Evolutionary conservation across 53 echinoderm and acorn worm genomes (phyloP).

Genomic region (Patiria pectinifera): DNA sequence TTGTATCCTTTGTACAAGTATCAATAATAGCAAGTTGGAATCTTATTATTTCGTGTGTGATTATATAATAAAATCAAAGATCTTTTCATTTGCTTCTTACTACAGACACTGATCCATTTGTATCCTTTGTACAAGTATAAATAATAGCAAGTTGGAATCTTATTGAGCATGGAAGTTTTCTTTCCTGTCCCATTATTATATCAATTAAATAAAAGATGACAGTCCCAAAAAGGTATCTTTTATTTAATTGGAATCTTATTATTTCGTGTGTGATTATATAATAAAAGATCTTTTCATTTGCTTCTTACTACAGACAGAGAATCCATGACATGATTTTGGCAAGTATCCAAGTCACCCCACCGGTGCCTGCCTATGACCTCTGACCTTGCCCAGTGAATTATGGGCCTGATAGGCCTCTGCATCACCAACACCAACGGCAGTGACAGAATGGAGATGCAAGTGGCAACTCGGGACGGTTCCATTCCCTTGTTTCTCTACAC

Average conservation of each 20-base stretch:
- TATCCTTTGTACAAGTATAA: too few relatives aligned
- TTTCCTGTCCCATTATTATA: too few relatives aligned
- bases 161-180: too few relatives aligned
- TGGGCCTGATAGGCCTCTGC: constrained; percentile 9
- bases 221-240: too few relatives aligned
- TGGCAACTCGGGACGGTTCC: not conserved
- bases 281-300: not conserved
- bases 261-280: not conserved
- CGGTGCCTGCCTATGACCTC: not conserved
- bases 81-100: too few relatives aligned
- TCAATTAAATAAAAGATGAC: too few relatives aligned
- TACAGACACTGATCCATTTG: too few relatives aligned
- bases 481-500: constrained; percentile 33
- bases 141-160: too few relatives aligned
- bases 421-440: not conserved
- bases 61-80: too few relatives aligned
- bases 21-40: too few relatives aligned
- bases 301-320: not conserved
- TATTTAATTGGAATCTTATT: too few relatives aligned
- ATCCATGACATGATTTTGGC: not conserved
- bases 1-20: too few relatives aligned
- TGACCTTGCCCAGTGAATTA: not conserved
- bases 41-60: not conserved
- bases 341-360: not conserved
- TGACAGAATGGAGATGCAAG: constrained; percentile 32